phyloP scores from a whole-genome alignment of 2,888 invertebrate genomes.

The Acronicta aceris region DNA sequence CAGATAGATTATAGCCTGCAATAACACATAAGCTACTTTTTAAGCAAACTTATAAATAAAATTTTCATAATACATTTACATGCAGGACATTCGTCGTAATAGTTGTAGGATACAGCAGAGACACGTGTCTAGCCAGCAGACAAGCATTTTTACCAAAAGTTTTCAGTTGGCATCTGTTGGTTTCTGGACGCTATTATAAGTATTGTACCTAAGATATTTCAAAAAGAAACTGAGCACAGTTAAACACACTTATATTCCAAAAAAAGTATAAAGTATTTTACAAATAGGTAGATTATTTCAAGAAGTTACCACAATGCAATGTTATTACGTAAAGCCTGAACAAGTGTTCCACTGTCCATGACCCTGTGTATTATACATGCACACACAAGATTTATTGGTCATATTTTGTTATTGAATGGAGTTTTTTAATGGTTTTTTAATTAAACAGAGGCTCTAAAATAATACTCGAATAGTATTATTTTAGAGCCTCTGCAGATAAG shows the following conservation, averaged over 20 bases:
- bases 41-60: no score
- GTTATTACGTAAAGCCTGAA: conserved; percentile 38
- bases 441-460: no score
- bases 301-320: conserved; percentile 18
- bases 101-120: background rate
- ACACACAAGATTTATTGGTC: background rate
- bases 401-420: conserved; percentile 2
- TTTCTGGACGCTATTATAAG: conserved; percentile 1
- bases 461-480: background rate
- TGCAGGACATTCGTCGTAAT: background rate
- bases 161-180: conserved; percentile 25
- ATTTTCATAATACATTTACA: background rate
- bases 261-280: no score
- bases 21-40: no score
- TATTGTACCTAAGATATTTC: conserved; percentile 27
- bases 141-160: conserved; percentile 27
- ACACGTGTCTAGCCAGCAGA: conserved; percentile 6
- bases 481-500: no score
- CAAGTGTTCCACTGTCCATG: conserved; percentile 38
- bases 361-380: conserved; percentile 29
- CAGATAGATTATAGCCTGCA: no score
- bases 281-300: conserved; percentile 20
- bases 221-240: conserved; percentile 22
- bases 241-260: background rate
- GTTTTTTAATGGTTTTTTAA: conserved; percentile 2